Percentiles rank a stretch among this genome's conserved stretches.
phyloP scores from a whole-genome alignment of 2,888 invertebrate species.

The Pseudococcus longispinus region DNA sequence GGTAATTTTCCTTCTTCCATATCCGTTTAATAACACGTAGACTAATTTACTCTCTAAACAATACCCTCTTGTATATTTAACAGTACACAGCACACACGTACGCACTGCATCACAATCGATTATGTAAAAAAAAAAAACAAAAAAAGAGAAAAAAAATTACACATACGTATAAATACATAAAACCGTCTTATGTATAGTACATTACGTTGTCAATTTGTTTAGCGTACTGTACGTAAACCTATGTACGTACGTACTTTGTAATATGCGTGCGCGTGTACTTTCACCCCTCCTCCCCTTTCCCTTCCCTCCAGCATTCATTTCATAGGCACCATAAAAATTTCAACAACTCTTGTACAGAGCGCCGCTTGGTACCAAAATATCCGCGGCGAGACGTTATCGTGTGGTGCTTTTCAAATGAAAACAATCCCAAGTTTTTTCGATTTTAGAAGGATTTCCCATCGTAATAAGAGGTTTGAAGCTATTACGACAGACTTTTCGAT shows the following conservation, averaged over 20 bases:
- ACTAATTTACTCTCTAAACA: not conserved
- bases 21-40: not conserved
- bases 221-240: not conserved
- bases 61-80: not conserved
- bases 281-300: not conserved
- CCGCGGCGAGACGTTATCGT: not conserved
- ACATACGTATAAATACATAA: not conserved
- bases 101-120: not conserved
- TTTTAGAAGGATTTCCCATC: not conserved
- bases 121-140: not conserved
- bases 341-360: not conserved
- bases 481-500: not conserved
- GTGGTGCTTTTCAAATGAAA: not conserved
- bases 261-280: not conserved
- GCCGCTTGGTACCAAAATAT: constrained; percentile 23
- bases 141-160: not conserved
- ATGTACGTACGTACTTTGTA: not conserved
- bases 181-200: not conserved
- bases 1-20: not conserved
- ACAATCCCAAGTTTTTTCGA: not conserved
- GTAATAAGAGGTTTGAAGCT: not conserved
- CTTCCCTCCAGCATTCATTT: not conserved
- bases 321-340: constrained; percentile 2
- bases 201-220: not conserved
- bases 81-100: not conserved